A percentile compares a stretch with the other conserved stretches of the same genome.
Evolutionary conservation across 2,797 vertebrate genomes (phyloP).

Genomic region (Chaunax sp.): DNA sequence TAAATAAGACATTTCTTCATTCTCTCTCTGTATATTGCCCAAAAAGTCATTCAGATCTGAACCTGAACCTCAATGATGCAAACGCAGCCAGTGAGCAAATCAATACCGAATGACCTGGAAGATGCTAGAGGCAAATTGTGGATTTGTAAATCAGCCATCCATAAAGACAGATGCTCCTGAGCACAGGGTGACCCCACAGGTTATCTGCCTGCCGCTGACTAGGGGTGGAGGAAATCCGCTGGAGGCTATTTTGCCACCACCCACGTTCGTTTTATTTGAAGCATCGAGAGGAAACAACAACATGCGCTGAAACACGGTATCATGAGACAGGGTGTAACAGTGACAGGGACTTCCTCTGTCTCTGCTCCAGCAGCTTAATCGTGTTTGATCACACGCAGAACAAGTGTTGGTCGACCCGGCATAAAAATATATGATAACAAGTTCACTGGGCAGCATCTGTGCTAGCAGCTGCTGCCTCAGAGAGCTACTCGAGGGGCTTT

Average conservation of each 20-base stretch:
- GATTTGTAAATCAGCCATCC: slow-evolving; percentile 53
- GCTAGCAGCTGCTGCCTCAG: slow-evolving; percentile 43
- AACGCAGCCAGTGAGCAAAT: slow-evolving; percentile 54
- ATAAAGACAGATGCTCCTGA: slow-evolving; percentile 68
- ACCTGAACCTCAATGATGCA: slow-evolving; percentile 8
- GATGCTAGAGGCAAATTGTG: slow-evolving; percentile 45
- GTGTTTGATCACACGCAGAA: slow-evolving; percentile 1
- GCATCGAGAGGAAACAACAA: not conserved
- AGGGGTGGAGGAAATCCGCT: slow-evolving; percentile 9
- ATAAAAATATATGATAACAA: slow-evolving; percentile 4
- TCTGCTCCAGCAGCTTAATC: slow-evolving; percentile 5
- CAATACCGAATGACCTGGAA: slow-evolving; percentile 64
- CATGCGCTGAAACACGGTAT: not conserved
- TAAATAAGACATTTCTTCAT: too few relatives aligned
- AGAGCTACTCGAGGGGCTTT: slow-evolving; percentile 22
- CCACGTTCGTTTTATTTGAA: not conserved
- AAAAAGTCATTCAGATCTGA: not conserved
- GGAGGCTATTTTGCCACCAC: slow-evolving; percentile 20
- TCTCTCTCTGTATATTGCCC: not conserved
- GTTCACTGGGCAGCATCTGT: slow-evolving; percentile 54
- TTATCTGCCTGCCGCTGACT: slow-evolving; percentile 29
- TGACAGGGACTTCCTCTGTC: not conserved
- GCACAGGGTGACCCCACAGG: slow-evolving; percentile 27
- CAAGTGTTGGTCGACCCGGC: slow-evolving; percentile 1
- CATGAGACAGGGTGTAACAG: not conserved